Evolutionary conservation across 2,888 invertebrate genomes (phyloP).

Genomic region (Pristionchus entomophagus): DNA sequence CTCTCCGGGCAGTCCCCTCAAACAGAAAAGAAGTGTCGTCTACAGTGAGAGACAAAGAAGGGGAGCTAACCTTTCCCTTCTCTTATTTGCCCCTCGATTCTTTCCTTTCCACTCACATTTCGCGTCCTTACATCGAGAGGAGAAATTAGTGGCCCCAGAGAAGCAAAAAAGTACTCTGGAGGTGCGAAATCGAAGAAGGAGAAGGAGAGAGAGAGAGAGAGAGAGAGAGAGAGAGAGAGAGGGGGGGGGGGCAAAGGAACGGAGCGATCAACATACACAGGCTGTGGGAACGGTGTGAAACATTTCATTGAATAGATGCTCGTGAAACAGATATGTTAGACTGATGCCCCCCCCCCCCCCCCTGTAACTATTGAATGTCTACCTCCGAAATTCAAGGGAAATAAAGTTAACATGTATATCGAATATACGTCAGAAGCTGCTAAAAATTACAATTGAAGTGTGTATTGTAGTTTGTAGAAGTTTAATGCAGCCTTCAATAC

Average conservation of each 20-base stretch:
- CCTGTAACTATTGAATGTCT: neutral
- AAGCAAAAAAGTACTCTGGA: slow-evolving; percentile 49
- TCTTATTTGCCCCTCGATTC: slow-evolving; percentile 11
- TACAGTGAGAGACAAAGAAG: slow-evolving; percentile 28
- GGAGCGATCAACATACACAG: neutral
- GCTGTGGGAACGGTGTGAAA: neutral
- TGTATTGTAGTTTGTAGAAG: too few species aligned
- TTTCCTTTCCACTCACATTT: neutral
- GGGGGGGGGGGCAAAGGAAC: slow-evolving; percentile 43
- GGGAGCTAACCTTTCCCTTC: neutral
- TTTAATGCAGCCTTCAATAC: too few species aligned
- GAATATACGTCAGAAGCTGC: too few species aligned
- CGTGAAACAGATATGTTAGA: neutral
- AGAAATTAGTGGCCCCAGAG: slow-evolving; percentile 20
- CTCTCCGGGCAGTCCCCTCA: neutral
- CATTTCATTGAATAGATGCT: neutral
- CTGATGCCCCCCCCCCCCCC: too few species aligned
- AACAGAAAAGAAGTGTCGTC: slow-evolving; percentile 21
- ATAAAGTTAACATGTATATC: too few species aligned
- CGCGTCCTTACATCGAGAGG: slow-evolving; percentile 21
- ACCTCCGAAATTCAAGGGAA: too few species aligned
- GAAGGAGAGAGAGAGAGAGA: slow-evolving; percentile 17
- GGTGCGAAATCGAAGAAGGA: slow-evolving; percentile 51
- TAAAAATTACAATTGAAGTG: too few species aligned
- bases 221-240: too few species aligned